These are phyloP conservation scores for Hippocampus kuda DNA, from an alignment of 2,797 vertebrate genomes.

Conservation along the genomic window DNA sequence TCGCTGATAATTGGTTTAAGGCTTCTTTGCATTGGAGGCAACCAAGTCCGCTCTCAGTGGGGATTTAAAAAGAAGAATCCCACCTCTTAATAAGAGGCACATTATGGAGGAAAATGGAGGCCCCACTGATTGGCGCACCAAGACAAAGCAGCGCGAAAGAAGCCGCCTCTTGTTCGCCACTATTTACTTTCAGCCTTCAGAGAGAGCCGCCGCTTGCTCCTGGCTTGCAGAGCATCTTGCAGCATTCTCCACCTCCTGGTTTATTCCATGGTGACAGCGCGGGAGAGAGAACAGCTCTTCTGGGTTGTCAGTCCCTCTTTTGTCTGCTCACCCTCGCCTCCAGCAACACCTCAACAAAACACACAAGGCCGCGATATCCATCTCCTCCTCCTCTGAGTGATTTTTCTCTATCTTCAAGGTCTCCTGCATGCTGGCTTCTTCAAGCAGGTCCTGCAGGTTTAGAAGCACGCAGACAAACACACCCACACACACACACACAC, in stretches of 20 bases:
- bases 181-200: constrained; percentile 11
- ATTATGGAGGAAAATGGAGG: constrained; percentile 1
- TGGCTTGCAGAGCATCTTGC: constrained; percentile 5
- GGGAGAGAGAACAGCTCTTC: constrained; percentile 16
- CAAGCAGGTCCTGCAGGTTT: constrained; percentile 49
- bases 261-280: constrained; percentile 17
- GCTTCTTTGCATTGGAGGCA: constrained; percentile 10
- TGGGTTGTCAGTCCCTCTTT: constrained; percentile 7
- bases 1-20: constrained; percentile 12
- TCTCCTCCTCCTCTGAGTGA: constrained; percentile 2
- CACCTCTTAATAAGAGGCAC: constrained; percentile 8
- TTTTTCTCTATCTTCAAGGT: constrained; percentile 2
- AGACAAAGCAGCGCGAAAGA: constrained; percentile 5
- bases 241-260: constrained; percentile 18
- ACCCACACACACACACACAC: background rate
- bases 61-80: constrained; percentile 17
- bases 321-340: constrained; percentile 13
- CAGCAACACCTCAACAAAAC: constrained; percentile 2
- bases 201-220: background rate
- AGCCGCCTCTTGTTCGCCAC: constrained; percentile 13
- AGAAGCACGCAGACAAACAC: constrained; percentile 19
- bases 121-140: background rate
- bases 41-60: constrained; percentile 20
- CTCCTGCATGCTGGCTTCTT: constrained; percentile 23
- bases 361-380: background rate